Conservation (phyloP, 2,888 invertebrate species). For the Philereme transversata region DNA sequence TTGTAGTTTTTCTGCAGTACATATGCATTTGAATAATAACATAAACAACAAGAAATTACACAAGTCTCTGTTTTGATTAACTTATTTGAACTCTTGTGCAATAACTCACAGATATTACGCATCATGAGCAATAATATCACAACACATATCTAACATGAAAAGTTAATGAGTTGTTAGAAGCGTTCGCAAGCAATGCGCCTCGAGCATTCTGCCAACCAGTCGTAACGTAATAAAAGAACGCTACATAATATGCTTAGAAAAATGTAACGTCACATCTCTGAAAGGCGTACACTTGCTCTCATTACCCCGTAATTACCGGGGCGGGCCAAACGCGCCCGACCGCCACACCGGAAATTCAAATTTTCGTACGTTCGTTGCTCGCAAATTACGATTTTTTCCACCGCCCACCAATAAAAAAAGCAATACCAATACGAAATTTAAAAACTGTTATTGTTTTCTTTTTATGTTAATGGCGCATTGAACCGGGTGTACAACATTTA, state of each 20-base stretch:
- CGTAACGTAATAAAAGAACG: conserved; percentile 65
- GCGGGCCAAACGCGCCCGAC: conserved; percentile 48
- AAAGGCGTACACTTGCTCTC: conserved; percentile 65
- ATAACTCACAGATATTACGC: conserved; percentile 39
- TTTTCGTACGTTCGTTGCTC: conserved; percentile 73
- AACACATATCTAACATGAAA: conserved; percentile 49
- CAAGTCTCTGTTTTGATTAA: background rate
- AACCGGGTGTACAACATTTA: conserved; percentile 73
- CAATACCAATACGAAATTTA: conserved; percentile 75
- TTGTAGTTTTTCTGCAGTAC: background rate
- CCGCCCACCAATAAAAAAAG: conserved; percentile 69
- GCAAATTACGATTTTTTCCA: conserved; percentile 72
- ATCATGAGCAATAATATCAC: conserved; percentile 46
- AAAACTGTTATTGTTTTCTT: conserved; percentile 81
- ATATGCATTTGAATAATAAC: too few species aligned
- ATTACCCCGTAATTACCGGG: conserved; percentile 79
- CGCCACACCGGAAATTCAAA: conserved; percentile 72
- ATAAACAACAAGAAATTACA: too few species aligned
- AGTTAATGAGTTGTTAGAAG: conserved; percentile 58
- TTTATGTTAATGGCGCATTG: conserved; percentile 81
- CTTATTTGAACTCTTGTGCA: conserved; percentile 8
- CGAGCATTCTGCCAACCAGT: conserved; percentile 55
- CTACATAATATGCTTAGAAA: conserved; percentile 59
- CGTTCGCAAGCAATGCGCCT: conserved; percentile 49
- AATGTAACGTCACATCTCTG: conserved; percentile 52